phyloP scores from a whole-genome alignment of 1,140 invertebrate genomes.

The Macrosteles quadrilineatus region DNA sequence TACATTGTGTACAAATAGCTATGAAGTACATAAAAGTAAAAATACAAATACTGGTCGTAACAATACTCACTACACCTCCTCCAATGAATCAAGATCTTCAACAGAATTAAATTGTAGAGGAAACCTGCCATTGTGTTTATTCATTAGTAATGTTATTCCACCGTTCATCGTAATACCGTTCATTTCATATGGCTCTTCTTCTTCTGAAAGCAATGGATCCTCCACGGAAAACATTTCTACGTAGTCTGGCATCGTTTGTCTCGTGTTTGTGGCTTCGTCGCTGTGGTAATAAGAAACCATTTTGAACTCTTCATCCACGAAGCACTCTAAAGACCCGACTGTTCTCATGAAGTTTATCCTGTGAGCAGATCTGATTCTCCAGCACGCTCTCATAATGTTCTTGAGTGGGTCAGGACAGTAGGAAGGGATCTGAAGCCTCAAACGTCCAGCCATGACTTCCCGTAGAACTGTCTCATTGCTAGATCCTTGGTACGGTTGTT shows the following conservation, averaged over 20 bases:
- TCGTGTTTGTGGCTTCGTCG: background rate
- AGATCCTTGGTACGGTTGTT: slow-evolving; percentile 90
- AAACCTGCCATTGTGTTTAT: too few species aligned
- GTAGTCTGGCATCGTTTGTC: slow-evolving; percentile 34
- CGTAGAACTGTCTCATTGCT: slow-evolving; percentile 74
- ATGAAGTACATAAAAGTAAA: too few species aligned
- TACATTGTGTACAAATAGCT: too few species aligned
- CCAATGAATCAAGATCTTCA: too few species aligned
- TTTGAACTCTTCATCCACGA: slow-evolving; percentile 45
- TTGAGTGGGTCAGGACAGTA: slow-evolving; percentile 90
- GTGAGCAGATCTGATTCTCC: slow-evolving; percentile 73
- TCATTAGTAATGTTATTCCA: background rate
- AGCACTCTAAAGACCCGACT: slow-evolving; percentile 62
- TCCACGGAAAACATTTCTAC: slow-evolving; percentile 49
- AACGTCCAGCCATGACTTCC: slow-evolving; percentile 83
- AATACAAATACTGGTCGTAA: too few species aligned
- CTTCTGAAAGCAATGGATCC: slow-evolving; percentile 37
- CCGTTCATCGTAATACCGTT: too few species aligned
- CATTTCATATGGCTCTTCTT: too few species aligned
- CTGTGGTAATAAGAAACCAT: slow-evolving; percentile 61
- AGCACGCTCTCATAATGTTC: slow-evolving; percentile 84
- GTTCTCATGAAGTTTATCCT: slow-evolving; percentile 85
- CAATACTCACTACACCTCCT: too few species aligned
- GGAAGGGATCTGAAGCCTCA: slow-evolving; percentile 85
- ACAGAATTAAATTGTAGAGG: too few species aligned